Evolutionary conservation across 2,113 vertebrate genomes (phyloP), one percentile per base, ranked within the genome.

Genomic region (Helogale parvula): DNA sequence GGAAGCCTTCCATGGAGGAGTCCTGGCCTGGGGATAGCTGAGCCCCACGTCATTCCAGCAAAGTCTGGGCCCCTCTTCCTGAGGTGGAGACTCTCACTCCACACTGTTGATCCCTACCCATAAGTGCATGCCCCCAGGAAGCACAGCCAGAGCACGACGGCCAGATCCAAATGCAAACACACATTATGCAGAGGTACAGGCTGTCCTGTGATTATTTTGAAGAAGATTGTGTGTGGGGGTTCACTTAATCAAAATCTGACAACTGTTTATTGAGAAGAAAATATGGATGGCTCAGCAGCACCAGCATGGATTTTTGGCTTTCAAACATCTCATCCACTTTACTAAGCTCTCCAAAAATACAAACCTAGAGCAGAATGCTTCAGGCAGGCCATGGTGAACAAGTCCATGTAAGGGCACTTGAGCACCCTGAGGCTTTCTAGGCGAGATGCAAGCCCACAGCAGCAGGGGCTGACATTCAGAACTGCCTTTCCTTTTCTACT

Each of bases 251-350:
- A 97, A 98, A 98, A 89, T 96, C 93, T 98, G 98, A 98, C 98
- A 98, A 97, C 65, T 98, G 98, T 98, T 98, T 98, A 98, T 94
- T 97, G 94, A 98, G 97, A 97, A 98, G 90, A 96, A 98, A 97
- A 96, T 97, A 97, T 74, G 97, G 97, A 98, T 13, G 45, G 93
- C 97, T 98, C 96, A 96, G 90, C 95, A 97, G 97, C 88, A 97
- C 89, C 76, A 88, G 96, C 90, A 98, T 92, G 77, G 87, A 98
- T 97, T 98, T 81, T 97, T 90, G 17, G 89, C 86, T 98, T 98
- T 98, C 94, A 97, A 98, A 98, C 77, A 90, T 95, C 72, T 95
- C 95, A 97, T 98, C 80, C 89, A 71, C 90, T 98, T 98, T 97
- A 60, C 96, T 86, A 87, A 97, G 84, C 41, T 54, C 60, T 95